Evolutionary conservation across 2,113 vertebrate species (phyloP), one percentile per base, ranked within the genome.

Genomic region (Stegostoma tigrinum): DNA sequence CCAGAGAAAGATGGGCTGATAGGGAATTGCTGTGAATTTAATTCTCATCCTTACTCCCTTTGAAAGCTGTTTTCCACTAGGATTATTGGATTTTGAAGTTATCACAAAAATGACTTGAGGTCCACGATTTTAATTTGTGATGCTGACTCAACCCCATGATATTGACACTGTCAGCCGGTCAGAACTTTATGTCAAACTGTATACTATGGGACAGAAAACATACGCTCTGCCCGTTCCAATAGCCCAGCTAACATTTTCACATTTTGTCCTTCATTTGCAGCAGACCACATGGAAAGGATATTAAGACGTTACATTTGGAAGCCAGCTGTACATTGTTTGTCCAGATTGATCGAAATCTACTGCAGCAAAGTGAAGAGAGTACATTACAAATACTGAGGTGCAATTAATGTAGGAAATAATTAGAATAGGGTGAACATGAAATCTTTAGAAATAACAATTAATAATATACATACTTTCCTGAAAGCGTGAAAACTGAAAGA

Each of bases 321-420:
- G 48, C 87, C 87, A 90, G 87, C 61, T 90, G 87, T 90, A 90
- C n/a, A 90, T 64, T 34, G 48, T 90, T 90, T 90, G 14, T 90
- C 52, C 52, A 90, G 87, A 90, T 64, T 90, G 14, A 90, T 90
- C 30, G 52, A 34, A 61, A 90, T 55, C 87, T 55, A 90, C 30
- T 52, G 87, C 87, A 55, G 8, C 52, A 90, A 90, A 90, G 27
- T 34, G 52, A 90, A 55, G 30, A 30, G 3, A 90, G 30, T 90
- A 34, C 30, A 34, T 90, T 90, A 64, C 87, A n/a, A 64, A 90
- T 90, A 90, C n/a, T 64, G 87, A 90, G 52, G 52, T 30, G 61
- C 52, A 90, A 61, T 90, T 61, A 90, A 90, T 64, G 87, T 90
- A 64, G 87, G 87, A 90, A 90, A 55, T 55, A 90, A 61, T 90